Percentiles rank a stretch among this genome's conserved stretches.
phyloP scores from a whole-genome alignment of 2,888 invertebrate genomes.

The Drosophila pullipes region DNA sequence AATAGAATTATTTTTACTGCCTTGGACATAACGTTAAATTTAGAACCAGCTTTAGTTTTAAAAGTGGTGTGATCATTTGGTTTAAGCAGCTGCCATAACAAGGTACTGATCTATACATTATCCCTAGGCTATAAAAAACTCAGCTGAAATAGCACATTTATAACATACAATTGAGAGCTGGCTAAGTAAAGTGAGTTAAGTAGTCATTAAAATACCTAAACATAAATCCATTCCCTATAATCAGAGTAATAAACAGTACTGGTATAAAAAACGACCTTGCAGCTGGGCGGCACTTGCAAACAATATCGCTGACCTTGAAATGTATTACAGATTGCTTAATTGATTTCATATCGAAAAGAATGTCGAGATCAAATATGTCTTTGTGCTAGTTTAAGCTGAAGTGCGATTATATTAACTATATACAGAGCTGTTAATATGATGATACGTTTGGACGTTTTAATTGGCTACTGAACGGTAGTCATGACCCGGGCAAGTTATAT shows the following conservation, averaged over 20 bases:
- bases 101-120: neutral
- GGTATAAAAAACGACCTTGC: constrained; percentile 39
- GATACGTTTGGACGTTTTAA: constrained; percentile 58
- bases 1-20: neutral
- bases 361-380: constrained; percentile 49
- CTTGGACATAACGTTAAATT: neutral
- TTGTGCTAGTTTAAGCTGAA: constrained; percentile 27
- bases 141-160: neutral
- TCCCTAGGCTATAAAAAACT: neutral
- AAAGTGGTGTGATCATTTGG: neutral
- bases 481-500: constrained; percentile 45
- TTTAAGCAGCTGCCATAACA: constrained; percentile 5
- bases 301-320: constrained; percentile 51
- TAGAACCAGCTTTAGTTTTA: neutral
- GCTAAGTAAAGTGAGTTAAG: neutral
- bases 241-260: constrained; percentile 17
- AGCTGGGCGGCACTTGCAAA: constrained; percentile 11
- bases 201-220: constrained; percentile 8
- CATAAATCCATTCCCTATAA: constrained; percentile 23
- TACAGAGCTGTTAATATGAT: constrained; percentile 39
- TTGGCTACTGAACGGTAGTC: constrained; percentile 46
- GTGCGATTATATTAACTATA: constrained; percentile 34
- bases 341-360: constrained; percentile 60
- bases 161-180: constrained; percentile 8
- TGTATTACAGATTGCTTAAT: constrained; percentile 53